Base-by-base conservation (phyloP, 1,140 invertebrate genomes). In the Plectus sambesii region DNA sequence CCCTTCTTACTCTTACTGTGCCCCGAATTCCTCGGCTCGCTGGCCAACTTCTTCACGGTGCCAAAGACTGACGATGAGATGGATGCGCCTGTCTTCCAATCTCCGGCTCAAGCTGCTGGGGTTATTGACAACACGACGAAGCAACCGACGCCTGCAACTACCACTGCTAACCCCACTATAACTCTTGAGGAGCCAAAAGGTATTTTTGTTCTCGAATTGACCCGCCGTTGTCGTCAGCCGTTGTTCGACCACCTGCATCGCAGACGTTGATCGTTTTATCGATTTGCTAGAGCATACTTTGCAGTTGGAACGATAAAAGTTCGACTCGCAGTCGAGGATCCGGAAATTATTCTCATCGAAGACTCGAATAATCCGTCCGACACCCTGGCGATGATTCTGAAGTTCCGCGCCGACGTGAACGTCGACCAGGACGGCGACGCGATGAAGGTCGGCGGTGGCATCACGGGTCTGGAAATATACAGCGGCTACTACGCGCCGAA, bases 311-410 rank as follows among this genome's bases (percentile, higher is more conserved):
- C n/a, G n/a, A n/a, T n/a, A n/a, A n/a, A n/a, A n/a, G n/a, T n/a
- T n/a, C n/a, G n/a, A n/a, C n/a, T n/a, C n/a, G n/a, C n/a, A n/a
- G n/a, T n/a, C n/a, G 82, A 89, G 56, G 81, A 89, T 64, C 87
- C 89, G 3, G 89, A 96, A 72, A 85, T 97, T 40, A 82, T 94
- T 53, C 70, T 97, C 3, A 81, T 97, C 0, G 90, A 96, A 72
- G 81, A 85, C 55, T 80, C 92, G 63, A 81, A 84, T 51, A 78
- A 84, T 12, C 62, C 65, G 57, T 77, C 82, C 12, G 77, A 85
- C 61, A 84, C 85, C 8, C 83, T 85, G 63, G 85, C 85, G 15
- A 77, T 97, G n/a, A 79, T 94, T 38, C 73, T 96, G 2, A 84
- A 92, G 71, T 87, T 90, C 46, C 60, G 74, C 76, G 78, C 77